These are phyloP conservation scores for Drosophila mayaguana DNA, from an alignment of 2,888 invertebrate genomes.

Conservation along the genomic window DNA sequence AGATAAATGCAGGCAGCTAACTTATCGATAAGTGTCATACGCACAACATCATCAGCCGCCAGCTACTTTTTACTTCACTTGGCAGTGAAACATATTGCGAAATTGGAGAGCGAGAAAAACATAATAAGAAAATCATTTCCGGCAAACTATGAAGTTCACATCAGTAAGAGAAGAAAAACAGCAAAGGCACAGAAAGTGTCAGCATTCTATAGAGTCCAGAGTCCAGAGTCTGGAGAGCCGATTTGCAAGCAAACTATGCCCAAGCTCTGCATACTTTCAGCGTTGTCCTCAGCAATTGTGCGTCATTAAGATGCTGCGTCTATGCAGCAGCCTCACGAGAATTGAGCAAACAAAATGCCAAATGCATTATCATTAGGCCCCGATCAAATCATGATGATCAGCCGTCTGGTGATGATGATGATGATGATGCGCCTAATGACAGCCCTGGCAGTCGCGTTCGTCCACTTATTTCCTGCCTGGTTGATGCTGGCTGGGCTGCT, in stretches of 20 bases:
- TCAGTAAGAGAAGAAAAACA: conserved; percentile 2
- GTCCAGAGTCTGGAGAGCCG: neutral
- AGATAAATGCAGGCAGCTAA: neutral
- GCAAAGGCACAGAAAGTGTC: conserved; percentile 34
- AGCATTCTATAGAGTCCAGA: neutral
- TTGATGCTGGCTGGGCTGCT: conserved; percentile 12
- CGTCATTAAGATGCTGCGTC: conserved; percentile 68
- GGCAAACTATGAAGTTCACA: neutral
- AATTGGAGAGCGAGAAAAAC: neutral
- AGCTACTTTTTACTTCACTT: neutral
- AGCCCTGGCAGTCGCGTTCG: conserved; percentile 55
- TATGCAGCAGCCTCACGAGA: conserved; percentile 40
- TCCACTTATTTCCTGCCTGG: conserved; percentile 50
- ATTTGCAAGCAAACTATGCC: neutral
- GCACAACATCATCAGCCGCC: neutral
- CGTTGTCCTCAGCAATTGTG: conserved; percentile 41
- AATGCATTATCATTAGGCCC: conserved; percentile 63
- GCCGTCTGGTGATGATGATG: conserved; percentile 17
- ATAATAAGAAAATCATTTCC: conserved; percentile 8
- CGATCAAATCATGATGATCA: conserved; percentile 54
- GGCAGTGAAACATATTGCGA: neutral
- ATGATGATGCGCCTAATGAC: conserved; percentile 49
- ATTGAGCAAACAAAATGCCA: conserved; percentile 73
- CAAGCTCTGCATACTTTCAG: conserved; percentile 40
- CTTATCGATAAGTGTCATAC: neutral